Evolutionary conservation across 30 jellyfish, hydroid and myxozoan species (phyloP).

Genomic region (Euphysa ruthae): DNA sequence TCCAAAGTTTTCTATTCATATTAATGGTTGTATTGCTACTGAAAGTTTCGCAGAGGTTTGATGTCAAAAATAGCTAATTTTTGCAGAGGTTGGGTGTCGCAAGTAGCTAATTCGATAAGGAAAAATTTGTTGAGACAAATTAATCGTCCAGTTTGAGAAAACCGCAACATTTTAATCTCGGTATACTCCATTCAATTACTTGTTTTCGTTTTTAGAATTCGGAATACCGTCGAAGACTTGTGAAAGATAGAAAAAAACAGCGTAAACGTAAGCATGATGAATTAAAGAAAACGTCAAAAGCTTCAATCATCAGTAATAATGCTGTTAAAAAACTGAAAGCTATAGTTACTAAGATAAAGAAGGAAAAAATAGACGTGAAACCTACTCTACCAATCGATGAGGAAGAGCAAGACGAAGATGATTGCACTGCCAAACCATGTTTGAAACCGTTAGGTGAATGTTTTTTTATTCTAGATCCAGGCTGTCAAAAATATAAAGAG

Average conservation of each 20-base stretch:
- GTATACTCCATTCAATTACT: background rate
- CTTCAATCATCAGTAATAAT: background rate
- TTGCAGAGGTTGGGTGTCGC: no score
- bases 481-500: constrained; percentile 36
- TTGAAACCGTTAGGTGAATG: constrained; percentile 76
- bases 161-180: background rate
- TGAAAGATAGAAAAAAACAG: constrained; percentile 49
- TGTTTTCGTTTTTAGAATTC: constrained; percentile 35
- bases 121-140: no score
- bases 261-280: constrained; percentile 65
- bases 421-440: constrained; percentile 85
- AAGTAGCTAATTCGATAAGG: no score
- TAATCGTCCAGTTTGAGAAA: no score
- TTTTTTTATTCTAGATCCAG: no score
- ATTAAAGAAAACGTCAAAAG: background rate
- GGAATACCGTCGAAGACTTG: constrained; percentile 65
- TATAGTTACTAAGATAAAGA: constrained; percentile 32
- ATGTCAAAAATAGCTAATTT: no score
- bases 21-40: no score
- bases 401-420: constrained; percentile 71
- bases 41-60: no score
- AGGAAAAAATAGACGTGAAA: background rate
- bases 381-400: constrained; percentile 17
- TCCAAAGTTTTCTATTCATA: no score
- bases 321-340: constrained; percentile 23